Percentiles rank a stretch among this genome's conserved stretches.
phyloP scores from a whole-genome alignment of 1,140 invertebrate species.

The Ostrea denselamellosa region DNA sequence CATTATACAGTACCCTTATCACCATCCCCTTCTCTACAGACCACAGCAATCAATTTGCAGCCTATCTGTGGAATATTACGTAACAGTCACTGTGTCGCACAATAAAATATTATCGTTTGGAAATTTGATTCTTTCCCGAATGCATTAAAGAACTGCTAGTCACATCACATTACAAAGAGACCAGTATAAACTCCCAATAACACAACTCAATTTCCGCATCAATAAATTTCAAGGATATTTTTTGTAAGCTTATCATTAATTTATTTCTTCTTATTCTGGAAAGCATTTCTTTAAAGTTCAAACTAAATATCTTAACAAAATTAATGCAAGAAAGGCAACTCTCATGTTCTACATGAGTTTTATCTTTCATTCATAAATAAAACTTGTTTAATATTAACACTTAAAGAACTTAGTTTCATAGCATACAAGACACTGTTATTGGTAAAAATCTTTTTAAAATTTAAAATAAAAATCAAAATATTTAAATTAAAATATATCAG shows the following conservation, averaged over 20 bases:
- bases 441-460: too few relatives aligned
- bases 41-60: background rate
- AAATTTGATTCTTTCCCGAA: conserved; percentile 15
- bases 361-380: too few relatives aligned
- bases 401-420: too few relatives aligned
- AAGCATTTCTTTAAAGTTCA: background rate
- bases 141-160: background rate
- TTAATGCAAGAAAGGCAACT: conserved; percentile 6
- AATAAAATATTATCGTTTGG: conserved; percentile 23
- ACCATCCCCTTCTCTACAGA: background rate
- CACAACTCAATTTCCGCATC: background rate
- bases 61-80: background rate
- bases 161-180: background rate
- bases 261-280: background rate
- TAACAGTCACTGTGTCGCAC: conserved; percentile 1
- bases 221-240: background rate
- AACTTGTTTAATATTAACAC: too few relatives aligned
- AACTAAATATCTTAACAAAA: background rate
- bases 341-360: background rate
- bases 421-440: too few relatives aligned
- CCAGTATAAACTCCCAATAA: background rate
- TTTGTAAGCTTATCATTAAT: conserved; percentile 2
- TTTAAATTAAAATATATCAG: too few relatives aligned
- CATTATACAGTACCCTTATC: conserved; percentile 16
- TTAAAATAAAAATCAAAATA: too few relatives aligned